These are phyloP conservation scores for Oncorhynchus mykiss DNA, from an alignment of 2,113 vertebrate species.

Conservation along the genomic window DNA sequence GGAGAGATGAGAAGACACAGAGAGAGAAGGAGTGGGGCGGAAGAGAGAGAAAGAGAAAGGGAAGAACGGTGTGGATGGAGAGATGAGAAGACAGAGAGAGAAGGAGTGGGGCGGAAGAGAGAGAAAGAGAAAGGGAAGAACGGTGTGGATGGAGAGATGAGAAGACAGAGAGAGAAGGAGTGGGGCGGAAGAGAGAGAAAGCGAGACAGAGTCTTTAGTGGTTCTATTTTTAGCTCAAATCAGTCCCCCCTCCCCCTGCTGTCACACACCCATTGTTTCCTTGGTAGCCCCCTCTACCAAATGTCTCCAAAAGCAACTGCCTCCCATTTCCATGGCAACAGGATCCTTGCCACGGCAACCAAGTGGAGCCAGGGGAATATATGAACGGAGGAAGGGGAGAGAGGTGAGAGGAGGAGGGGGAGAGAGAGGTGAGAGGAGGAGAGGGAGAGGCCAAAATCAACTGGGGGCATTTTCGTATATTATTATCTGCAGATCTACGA, in stretches of 20 bases:
- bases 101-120: too few species aligned
- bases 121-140: background rate
- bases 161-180: background rate
- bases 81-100: background rate
- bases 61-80: constrained; percentile 13
- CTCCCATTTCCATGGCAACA: constrained; percentile 73
- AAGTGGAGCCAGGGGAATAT: constrained; percentile 17
- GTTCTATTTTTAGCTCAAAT: constrained; percentile 61
- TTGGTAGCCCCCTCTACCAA: constrained; percentile 44
- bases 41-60: background rate
- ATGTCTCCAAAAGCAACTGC: constrained; percentile 78
- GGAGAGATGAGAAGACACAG: constrained; percentile 5
- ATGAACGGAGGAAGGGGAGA: background rate
- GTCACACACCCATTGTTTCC: constrained; percentile 58
- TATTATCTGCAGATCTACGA: constrained; percentile 17
- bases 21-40: background rate
- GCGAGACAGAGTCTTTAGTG: constrained; percentile 31
- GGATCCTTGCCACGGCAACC: constrained; percentile 56
- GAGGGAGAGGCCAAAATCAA: background rate
- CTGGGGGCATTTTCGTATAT: background rate
- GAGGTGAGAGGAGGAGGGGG: background rate
- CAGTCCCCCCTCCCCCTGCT: background rate
- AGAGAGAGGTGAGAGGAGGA: background rate
- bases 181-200: too few species aligned
- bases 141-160: constrained; percentile 19